Evolutionary conservation across 2,888 invertebrate species (phyloP).

Genomic region (Caenorhabditis sulstoni): DNA sequence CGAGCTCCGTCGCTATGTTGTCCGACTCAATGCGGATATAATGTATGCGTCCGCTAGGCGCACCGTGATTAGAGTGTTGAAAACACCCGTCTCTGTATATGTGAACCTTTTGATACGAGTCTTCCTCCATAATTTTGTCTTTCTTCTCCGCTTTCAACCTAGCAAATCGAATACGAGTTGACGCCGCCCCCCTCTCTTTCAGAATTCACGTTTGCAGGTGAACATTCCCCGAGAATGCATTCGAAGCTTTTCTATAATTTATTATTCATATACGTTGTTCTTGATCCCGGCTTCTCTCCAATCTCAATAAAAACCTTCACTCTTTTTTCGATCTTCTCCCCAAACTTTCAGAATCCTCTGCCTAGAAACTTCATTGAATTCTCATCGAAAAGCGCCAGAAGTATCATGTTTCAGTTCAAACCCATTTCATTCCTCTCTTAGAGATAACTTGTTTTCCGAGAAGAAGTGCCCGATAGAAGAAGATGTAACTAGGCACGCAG

Average conservation of each 20-base stretch:
- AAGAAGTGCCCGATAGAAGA: no score
- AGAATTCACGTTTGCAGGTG: slow-evolving; percentile 13
- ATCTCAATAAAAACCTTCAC: no score
- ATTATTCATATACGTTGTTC: neutral
- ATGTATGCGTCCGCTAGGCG: slow-evolving; percentile 46
- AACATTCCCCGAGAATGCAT: neutral
- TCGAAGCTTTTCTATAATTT: neutral
- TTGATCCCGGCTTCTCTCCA: neutral
- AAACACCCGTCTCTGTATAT: slow-evolving; percentile 8
- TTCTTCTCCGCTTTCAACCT: slow-evolving; percentile 8
- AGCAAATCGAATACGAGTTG: slow-evolving; percentile 9
- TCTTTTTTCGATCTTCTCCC: no score
- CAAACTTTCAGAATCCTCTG: no score
- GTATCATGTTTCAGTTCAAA: no score
- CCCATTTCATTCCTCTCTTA: no score
- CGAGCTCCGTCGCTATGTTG: slow-evolving; percentile 37
- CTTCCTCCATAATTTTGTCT: no score
- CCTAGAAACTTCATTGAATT: no score
- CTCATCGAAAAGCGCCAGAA: no score
- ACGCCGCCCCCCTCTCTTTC: neutral
- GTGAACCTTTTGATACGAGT: slow-evolving; percentile 8
- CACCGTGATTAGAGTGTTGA: neutral
- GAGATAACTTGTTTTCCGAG: no score
- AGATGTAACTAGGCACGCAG: no score
- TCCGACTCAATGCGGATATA: slow-evolving; percentile 57